Evolutionary conservation across 2,797 vertebrate species (phyloP).

Genomic region (Chiloscyllium punctatum): DNA sequence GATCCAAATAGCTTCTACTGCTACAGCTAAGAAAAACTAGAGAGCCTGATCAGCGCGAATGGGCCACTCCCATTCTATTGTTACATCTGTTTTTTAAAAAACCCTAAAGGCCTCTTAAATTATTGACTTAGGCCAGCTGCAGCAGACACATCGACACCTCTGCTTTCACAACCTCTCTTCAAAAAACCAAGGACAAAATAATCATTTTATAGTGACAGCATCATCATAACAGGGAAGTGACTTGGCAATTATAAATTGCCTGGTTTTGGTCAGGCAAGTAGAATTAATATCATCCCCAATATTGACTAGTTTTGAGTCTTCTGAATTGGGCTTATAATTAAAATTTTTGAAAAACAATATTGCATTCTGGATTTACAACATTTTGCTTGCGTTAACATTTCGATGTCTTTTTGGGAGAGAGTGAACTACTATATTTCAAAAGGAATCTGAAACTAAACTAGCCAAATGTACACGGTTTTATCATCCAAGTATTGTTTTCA

Average conservation of each 20-base stretch:
- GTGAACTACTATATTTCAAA: background rate
- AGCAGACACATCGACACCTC: no score
- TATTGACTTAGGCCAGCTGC: no score
- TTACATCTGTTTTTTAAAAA: no score
- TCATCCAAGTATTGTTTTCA: background rate
- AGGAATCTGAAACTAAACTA: background rate
- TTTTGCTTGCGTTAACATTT: background rate
- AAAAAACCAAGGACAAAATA: no score
- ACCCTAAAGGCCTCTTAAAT: no score
- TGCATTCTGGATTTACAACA: background rate
- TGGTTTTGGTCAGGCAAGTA: background rate
- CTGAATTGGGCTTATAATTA: background rate
- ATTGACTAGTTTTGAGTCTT: background rate
- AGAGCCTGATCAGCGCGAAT: no score
- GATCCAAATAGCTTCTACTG: no score
- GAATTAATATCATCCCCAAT: background rate
- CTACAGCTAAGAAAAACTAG: no score
- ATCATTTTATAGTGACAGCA: no score
- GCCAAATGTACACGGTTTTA: background rate
- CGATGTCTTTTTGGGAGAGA: background rate
- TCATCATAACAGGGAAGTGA: background rate
- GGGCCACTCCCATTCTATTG: no score
- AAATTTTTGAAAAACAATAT: background rate
- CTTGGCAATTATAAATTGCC: background rate
- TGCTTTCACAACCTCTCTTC: no score